Evolutionary conservation across 2,797 vertebrate species (phyloP), one percentile per base, ranked within the genome.

Genomic region (Sebastiscus albofasciatus): DNA sequence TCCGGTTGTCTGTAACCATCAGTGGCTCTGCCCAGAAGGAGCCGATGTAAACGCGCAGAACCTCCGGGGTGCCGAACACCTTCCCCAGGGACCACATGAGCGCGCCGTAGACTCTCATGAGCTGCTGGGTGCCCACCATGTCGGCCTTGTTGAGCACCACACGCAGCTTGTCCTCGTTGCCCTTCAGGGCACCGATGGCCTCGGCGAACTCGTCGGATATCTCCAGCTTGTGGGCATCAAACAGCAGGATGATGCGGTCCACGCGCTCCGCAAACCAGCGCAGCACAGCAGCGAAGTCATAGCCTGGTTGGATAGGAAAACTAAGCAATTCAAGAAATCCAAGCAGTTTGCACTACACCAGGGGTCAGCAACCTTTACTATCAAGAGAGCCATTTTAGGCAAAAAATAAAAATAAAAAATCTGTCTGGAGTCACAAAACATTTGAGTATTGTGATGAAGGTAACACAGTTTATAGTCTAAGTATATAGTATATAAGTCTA

Each of bases 61-160:
- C 98, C 93, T 99, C 98, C 0, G 98, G 98, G 2, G 97, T 97
- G 82, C 96, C 94, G 67, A 99, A 97, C 79, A 97, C 97, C 86
- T 98, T 98, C 31, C 98, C 98, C 87, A 99, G 93, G 3, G 97
- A 97, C 98, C 98, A 99, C 98, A 99, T 98, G 81, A 99, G 95
- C 0, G 98, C 98, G 0, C 98, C 98, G 6, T 99, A 99, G 20
- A 99, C 98, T 0, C 98, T 90, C 98, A 99, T 98, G 86, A 99
- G 94, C 95, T 99, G 97, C 94, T 99, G 98, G 4, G 97, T 98
- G 76, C 96, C 97, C 92, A 98, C 97, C 97, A 96, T 96, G 94
- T 99, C 98, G 0, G 98, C 98, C 89, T 99, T 99, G 96, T 99
- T 99, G 61, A 99, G 97, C 67, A 99, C 97, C 88, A 99, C 98